Evolutionary conservation across 1,140 invertebrate genomes (phyloP).

Genomic region (Teleogryllus occipitalis): DNA sequence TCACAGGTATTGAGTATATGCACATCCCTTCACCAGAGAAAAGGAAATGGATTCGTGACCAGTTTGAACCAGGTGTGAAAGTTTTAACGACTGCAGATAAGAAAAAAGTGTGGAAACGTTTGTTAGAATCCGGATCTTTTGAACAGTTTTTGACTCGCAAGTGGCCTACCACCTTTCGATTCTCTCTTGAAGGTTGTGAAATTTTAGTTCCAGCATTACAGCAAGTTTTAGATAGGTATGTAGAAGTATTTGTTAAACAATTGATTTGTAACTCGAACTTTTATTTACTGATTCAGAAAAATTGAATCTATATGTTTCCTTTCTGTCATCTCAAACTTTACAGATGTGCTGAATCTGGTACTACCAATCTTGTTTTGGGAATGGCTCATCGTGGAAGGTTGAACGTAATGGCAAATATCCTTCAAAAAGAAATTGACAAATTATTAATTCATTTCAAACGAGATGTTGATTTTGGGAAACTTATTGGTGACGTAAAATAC

Average conservation of each 20-base stretch:
- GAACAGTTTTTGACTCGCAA: slow-evolving; percentile 12
- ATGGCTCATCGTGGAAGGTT: not conserved
- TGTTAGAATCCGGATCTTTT: not conserved
- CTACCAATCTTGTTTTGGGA: not conserved
- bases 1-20: slow-evolving; percentile 20
- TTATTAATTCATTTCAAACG: not conserved
- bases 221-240: not conserved
- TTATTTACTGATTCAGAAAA: too few relatives aligned
- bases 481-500: not conserved
- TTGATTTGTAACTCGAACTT: too few relatives aligned
- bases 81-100: not conserved
- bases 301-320: too few relatives aligned
- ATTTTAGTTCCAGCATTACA: not conserved
- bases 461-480: not conserved
- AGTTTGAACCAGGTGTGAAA: not conserved
- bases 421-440: not conserved
- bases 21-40: slow-evolving; percentile 5
- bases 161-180: not conserved
- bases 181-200: slow-evolving; percentile 17
- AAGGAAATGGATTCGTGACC: slow-evolving; percentile 11
- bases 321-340: too few relatives aligned
- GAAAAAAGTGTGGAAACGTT: not conserved
- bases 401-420: not conserved
- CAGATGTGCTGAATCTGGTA: not conserved
- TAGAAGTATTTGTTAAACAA: not conserved